Evolutionary conservation across 2,797 vertebrate genomes (phyloP), one percentile per base, ranked within the genome.

Genomic region (Gymnoscopelus microlampas): DNA sequence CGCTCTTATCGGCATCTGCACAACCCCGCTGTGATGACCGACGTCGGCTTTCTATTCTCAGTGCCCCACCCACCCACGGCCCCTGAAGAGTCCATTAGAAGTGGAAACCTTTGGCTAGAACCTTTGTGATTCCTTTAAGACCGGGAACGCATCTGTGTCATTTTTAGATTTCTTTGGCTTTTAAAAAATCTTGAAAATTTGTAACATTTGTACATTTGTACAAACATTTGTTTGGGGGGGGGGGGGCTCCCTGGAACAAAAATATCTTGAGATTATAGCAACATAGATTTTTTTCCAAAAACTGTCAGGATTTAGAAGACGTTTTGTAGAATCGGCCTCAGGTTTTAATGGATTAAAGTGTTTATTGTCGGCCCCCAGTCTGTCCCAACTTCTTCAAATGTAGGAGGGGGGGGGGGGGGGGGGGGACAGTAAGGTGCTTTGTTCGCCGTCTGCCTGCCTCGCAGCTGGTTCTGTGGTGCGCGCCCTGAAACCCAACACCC

Each of bases 401-500:
- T 3, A 39, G 26, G 2, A 65, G 76, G 53, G 53, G 54, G 51
- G 26, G 32, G 66, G 83, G 67, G 76, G 85, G 80, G 14, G 11
- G 48, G 26, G 15, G 19, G 35, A 54, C 50, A 60, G 35, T 86
- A 74, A 71, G 57, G 23, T 44, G 82, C 88, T 87, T 90, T 91
- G 87, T 89, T 65, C 68, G 54, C 24, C 24, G 3, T 77, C 66
- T 10, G 19, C 79, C 86, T 83, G 87, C 83, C 62, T 87, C 12
- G 47, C 84, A 88, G 82, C 85, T 85, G 84, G 75, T 88, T 85
- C 77, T 85, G 23, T 74, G 76, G 79, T 79, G 77, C 71, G 48
- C 54, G 35, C 56, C 77, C 79, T 87, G 87, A 88, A 91, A 91
- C 74, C 79, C 81, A 83, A 87, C 84, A 84, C 88, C 85, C 83